Evolutionary conservation across 1,140 invertebrate genomes (phyloP).

Genomic region (Pteromalus puparum): DNA sequence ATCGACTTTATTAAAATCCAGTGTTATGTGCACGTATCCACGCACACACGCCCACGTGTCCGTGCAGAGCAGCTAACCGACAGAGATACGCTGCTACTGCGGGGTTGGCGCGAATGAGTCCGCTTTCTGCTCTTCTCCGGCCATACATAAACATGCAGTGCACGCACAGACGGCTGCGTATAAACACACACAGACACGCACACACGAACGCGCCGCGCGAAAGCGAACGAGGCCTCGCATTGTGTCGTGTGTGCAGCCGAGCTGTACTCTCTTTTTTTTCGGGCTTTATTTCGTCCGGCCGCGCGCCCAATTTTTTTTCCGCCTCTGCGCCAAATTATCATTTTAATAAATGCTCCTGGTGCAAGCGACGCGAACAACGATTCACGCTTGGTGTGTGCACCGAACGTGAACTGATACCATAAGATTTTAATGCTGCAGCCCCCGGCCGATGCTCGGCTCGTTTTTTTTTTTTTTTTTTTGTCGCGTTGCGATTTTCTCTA

Average conservation of each 20-base stretch:
- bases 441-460: conserved; percentile 1
- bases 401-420: conserved; percentile 51
- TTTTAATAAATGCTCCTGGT: conserved; percentile 49
- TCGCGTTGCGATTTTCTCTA: background rate
- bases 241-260: conserved; percentile 22
- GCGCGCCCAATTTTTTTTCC: conserved; percentile 17
- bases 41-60: conserved; percentile 50
- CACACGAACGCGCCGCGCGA: background rate
- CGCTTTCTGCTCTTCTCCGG: background rate
- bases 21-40: background rate
- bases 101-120: background rate
- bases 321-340: conserved; percentile 42
- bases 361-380: conserved; percentile 48
- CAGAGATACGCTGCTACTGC: conserved; percentile 53
- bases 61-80: conserved; percentile 59
- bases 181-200: background rate
- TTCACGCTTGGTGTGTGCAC: conserved; percentile 48
- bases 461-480: background rate
- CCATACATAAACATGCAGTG: background rate
- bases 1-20: conserved; percentile 74
- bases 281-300: conserved; percentile 32
- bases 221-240: background rate
- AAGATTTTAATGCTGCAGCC: conserved; percentile 49
- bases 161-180: background rate
- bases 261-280: conserved; percentile 17